These are phyloP conservation scores for Clarias macrocephalus DNA, from an alignment of 2,113 vertebrate genomes.

Conservation along the genomic window DNA sequence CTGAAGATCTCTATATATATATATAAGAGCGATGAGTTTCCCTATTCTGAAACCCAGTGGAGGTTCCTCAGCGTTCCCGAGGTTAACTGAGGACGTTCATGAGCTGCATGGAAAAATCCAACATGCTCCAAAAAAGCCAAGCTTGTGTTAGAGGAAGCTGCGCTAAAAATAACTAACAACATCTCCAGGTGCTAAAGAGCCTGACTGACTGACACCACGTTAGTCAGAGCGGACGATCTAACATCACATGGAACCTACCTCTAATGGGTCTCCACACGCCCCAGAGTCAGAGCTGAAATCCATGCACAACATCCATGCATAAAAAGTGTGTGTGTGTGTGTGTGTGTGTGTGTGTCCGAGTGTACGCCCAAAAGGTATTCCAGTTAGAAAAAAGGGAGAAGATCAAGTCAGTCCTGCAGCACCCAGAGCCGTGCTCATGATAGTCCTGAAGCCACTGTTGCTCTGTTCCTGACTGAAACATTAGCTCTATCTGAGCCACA, in stretches of 20 bases:
- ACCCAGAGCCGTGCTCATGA: slow-evolving; percentile 66
- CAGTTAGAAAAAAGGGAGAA: slow-evolving; percentile 47
- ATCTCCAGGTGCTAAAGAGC: neutral
- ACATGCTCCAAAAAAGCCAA: neutral
- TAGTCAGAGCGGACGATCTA: neutral
- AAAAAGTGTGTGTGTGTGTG: slow-evolving; percentile 4
- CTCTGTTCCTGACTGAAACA: slow-evolving; percentile 55
- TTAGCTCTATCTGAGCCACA: slow-evolving; percentile 62
- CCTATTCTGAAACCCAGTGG: neutral
- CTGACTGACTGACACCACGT: neutral
- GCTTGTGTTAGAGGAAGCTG: neutral
- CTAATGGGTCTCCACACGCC: neutral
- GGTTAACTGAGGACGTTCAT: neutral
- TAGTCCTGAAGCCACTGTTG: slow-evolving; percentile 67
- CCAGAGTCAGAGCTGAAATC: slow-evolving; percentile 1
- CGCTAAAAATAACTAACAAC: neutral
- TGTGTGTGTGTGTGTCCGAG: slow-evolving; percentile 8
- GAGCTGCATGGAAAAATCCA: neutral
- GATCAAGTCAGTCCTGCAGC: slow-evolving; percentile 59
- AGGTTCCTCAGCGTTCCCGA: neutral
- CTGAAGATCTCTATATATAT: neutral
- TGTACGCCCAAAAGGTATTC: slow-evolving; percentile 22
- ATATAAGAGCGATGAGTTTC: neutral
- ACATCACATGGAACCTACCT: neutral
- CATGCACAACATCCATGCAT: neutral